Evolutionary conservation across 1,140 invertebrate genomes (phyloP).

Genomic region (Brachionus rubens): DNA sequence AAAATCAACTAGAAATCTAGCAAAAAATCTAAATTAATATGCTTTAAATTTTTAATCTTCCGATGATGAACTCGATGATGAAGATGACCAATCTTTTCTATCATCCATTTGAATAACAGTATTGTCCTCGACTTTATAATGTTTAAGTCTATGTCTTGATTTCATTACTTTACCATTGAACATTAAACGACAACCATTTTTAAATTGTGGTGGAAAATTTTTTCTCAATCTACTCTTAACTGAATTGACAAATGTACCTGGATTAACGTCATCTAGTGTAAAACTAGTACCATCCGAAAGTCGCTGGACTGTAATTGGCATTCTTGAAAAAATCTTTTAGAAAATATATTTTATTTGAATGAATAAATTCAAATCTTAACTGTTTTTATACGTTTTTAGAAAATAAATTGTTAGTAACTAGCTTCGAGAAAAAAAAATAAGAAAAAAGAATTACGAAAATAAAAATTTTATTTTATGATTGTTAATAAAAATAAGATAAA

Average conservation of each 20-base stretch:
- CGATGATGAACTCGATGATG: conserved; percentile 42
- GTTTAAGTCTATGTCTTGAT: conserved; percentile 37
- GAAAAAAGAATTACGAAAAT: no score
- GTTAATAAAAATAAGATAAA: no score
- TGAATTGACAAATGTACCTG: neutral
- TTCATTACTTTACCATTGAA: conserved; percentile 32
- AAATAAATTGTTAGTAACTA: no score
- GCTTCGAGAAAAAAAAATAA: no score
- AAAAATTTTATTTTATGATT: no score
- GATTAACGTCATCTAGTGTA: conserved; percentile 6
- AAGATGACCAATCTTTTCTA: conserved; percentile 41
- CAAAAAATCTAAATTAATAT: no score
- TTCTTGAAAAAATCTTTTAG: neutral
- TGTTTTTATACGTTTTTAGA: no score
- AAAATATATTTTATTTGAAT: neutral
- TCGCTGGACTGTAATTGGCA: conserved; percentile 19
- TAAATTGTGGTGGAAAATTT: conserved; percentile 25
- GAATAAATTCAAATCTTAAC: no score
- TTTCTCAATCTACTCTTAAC: conserved; percentile 37
- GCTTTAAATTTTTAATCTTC: conserved; percentile 39
- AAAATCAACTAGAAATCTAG: no score
- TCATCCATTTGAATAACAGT: conserved; percentile 38
- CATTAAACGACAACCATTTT: conserved; percentile 30
- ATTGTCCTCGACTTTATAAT: conserved; percentile 29
- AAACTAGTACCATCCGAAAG: conserved; percentile 33